phyloP scores from a whole-genome alignment of 2,113 vertebrate genomes.

The Gavia stellata region DNA sequence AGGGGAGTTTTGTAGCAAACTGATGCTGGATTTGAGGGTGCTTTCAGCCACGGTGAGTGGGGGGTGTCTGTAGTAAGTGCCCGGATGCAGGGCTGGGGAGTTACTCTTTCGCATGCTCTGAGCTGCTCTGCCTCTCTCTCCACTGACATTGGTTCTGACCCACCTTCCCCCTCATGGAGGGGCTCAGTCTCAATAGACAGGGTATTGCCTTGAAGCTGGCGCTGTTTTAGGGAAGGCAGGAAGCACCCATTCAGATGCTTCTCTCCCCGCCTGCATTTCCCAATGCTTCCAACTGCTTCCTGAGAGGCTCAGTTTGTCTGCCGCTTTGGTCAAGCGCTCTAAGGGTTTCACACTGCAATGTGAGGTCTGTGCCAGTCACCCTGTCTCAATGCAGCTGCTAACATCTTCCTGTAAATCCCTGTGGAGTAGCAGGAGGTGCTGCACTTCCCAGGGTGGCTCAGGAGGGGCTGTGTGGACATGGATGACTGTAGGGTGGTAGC shows the following conservation, averaged over 20 bases:
- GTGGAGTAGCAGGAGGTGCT: background rate
- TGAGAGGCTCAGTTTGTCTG: background rate
- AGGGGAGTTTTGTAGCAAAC: background rate
- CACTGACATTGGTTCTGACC: background rate
- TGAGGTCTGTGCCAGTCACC: fast-evolving
- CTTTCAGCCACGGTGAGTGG: background rate
- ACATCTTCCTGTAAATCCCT: background rate
- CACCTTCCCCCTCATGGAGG: fast-evolving
- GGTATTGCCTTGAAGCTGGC: background rate
- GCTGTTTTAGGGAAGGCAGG: background rate
- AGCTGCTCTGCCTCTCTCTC: background rate
- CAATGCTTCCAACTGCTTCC: background rate
- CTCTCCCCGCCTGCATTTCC: background rate
- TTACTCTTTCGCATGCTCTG: background rate
- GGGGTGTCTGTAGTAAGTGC: background rate
- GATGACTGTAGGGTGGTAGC: background rate
- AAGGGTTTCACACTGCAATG: fast-evolving
- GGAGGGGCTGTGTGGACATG: fast-evolving
- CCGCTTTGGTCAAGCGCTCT: background rate
- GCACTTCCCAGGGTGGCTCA: fast-evolving
- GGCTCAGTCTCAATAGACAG: background rate
- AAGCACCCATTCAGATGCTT: background rate
- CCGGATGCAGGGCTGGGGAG: background rate
- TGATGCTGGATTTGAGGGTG: background rate
- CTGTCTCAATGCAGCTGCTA: background rate